Evolutionary conservation across 2,113 vertebrate species (phyloP).

Genomic region (Trematocara stigmaticum): DNA sequence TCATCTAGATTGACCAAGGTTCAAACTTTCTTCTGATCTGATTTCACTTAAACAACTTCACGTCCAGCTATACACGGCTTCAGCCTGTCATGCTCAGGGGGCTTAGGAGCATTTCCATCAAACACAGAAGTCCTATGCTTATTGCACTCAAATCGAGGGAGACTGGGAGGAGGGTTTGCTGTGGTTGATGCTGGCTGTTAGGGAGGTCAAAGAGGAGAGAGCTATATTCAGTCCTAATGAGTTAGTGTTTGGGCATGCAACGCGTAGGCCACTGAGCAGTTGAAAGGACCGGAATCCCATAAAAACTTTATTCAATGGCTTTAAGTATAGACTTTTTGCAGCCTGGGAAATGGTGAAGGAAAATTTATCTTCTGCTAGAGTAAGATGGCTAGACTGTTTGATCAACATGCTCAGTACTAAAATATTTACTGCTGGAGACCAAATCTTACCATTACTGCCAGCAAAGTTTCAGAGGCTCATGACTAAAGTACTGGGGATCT

Average conservation of each 20-base stretch:
- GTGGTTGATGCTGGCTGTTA: neutral
- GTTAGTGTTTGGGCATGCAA: neutral
- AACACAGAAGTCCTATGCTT: neutral
- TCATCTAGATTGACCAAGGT: neutral
- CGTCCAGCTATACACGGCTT: rapidly evolving
- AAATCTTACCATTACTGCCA: neutral
- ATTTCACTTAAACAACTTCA: neutral
- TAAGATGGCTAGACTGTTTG: neutral
- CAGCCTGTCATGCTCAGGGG: neutral
- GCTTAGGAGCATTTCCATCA: neutral
- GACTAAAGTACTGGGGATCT: neutral
- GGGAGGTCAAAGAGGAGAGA: neutral
- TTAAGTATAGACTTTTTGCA: neutral
- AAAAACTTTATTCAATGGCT: neutral
- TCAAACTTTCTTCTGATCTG: neutral
- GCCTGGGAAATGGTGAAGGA: neutral
- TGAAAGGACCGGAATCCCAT: neutral
- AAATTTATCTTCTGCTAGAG: neutral
- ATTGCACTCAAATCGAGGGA: neutral
- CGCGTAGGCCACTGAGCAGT: neutral
- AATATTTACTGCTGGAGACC: neutral
- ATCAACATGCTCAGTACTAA: neutral
- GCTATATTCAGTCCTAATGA: neutral
- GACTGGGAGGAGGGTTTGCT: neutral
- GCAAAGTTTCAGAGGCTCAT: neutral